Evolutionary conservation across 2,888 invertebrate genomes (phyloP), one percentile per base, ranked within the genome.

Genomic region (Cosmia trapezina): DNA sequence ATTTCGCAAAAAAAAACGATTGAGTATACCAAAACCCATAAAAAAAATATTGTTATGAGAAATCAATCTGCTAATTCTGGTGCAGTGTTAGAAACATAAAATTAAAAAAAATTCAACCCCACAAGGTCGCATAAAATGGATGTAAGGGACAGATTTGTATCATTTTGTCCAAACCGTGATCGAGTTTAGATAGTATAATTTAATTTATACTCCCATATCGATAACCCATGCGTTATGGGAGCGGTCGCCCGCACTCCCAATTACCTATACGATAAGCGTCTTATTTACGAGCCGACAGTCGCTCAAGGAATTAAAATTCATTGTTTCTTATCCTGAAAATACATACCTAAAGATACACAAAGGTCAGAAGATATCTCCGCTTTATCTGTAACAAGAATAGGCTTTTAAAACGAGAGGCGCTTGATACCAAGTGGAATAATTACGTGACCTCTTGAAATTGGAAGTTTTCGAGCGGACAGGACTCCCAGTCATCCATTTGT

Each of bases 361-460:
- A 93, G 95, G 95, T 96, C 95, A 95, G 89, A 85, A 89, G 92
- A 94, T 95, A 95, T 95, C 94, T 93, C 85, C 84, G 89, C 88
- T 91, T 95, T 96, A 96, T 96, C 96, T 91, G 87, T 90, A 90
- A 96, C 96, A 96, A 93, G 96, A 93, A 96, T 96, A 93, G 93
- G 95, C 96, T 96, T 96, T 96, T 96, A 96, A 93, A 88, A 85
- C 88, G 87, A 85, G 92, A 88, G 90, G 86, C 89, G 73, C 70
- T 76, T 84, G 92, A 93, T 92, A 92, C 87, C 70, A 78, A 81
- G 71, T 77, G 88, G 88, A 91, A 91, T 94, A 93, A 93, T 94
- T 93, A 94, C 89, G 91, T 93, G 93, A 93, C 93, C 94, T 94
- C 89, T 90, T 87, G 78, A 89, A 91, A 91, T 90, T 89, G 88